These are phyloP conservation scores for Cenopis cana DNA, from an alignment of 2,888 invertebrate species.

Conservation along the genomic window DNA sequence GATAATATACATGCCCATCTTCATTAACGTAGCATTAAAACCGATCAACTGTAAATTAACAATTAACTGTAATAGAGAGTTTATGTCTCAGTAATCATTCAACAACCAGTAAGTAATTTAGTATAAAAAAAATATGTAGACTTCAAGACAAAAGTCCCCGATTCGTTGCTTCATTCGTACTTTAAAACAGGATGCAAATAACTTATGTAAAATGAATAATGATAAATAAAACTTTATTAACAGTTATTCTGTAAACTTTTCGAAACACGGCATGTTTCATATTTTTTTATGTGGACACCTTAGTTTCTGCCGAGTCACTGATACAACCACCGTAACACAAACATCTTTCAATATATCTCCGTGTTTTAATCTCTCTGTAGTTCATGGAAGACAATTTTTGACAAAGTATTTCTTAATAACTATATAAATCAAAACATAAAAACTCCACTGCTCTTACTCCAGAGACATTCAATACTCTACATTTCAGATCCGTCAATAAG, in stretches of 20 bases:
- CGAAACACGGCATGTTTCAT: not conserved
- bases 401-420: not conserved
- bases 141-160: no score
- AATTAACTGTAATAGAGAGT: no score
- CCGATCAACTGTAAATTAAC: not conserved
- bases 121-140: no score
- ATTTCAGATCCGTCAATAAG: constrained; percentile 39
- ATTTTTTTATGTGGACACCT: not conserved
- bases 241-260: not conserved
- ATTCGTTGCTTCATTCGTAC: no score
- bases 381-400: constrained; percentile 33
- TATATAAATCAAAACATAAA: constrained; percentile 9
- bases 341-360: no score
- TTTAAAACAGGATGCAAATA: no score
- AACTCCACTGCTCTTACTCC: not conserved
- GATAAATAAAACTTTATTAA: not conserved
- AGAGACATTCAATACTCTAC: constrained; percentile 5
- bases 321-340: no score
- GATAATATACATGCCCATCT: not conserved
- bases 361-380: not conserved
- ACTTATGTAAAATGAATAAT: not conserved
- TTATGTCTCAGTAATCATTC: not conserved
- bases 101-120: not conserved
- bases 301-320: not conserved
- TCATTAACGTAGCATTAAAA: not conserved